A percentile compares a stretch with the other conserved stretches of the same genome.
These are phyloP conservation scores for Petrocephalus schoutedeni DNA, from an alignment of 2,797 vertebrate species.

Conservation along the genomic window DNA sequence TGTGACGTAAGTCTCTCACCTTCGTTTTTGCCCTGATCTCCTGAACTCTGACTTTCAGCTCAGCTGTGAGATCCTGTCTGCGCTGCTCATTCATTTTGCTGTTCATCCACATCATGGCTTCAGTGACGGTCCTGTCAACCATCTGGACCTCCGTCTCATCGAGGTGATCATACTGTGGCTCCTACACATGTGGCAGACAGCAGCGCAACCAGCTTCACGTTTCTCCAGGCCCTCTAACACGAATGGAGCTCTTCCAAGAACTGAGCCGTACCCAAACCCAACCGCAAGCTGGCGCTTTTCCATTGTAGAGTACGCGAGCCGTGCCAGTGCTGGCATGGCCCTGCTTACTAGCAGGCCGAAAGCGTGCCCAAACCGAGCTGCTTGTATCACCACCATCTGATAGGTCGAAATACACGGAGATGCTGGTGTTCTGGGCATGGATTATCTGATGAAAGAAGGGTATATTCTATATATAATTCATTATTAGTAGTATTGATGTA, in stretches of 20 bases:
- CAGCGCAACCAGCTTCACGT: not conserved
- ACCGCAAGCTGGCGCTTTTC: not conserved
- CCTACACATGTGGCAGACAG: constrained; percentile 53
- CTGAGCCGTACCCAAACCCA: not conserved
- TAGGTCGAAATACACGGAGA: too few relatives aligned
- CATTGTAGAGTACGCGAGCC: not conserved
- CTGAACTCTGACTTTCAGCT: constrained; percentile 60
- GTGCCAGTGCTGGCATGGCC: too few relatives aligned
- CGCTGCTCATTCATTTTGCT: constrained; percentile 89
- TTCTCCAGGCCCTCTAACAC: not conserved
- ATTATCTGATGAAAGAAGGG: too few relatives aligned
- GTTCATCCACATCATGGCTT: constrained; percentile 93
- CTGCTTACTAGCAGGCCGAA: too few relatives aligned
- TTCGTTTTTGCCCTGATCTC: constrained; percentile 85
- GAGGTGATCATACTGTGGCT: constrained; percentile 84
- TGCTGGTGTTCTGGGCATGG: too few relatives aligned
- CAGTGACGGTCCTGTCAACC: constrained; percentile 79
- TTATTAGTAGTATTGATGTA: too few relatives aligned
- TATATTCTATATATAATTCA: too few relatives aligned
- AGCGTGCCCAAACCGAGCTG: too few relatives aligned
- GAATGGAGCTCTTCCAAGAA: not conserved
- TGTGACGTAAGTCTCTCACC: constrained; percentile 52
- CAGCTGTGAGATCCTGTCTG: constrained; percentile 78
- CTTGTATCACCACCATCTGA: too few relatives aligned
- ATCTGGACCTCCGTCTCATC: constrained; percentile 79